Percentiles rank a stretch among this genome's conserved stretches.
These are phyloP conservation scores for Lepus timidus DNA, from an alignment of 2,113 vertebrate genomes.

Conservation along the genomic window DNA sequence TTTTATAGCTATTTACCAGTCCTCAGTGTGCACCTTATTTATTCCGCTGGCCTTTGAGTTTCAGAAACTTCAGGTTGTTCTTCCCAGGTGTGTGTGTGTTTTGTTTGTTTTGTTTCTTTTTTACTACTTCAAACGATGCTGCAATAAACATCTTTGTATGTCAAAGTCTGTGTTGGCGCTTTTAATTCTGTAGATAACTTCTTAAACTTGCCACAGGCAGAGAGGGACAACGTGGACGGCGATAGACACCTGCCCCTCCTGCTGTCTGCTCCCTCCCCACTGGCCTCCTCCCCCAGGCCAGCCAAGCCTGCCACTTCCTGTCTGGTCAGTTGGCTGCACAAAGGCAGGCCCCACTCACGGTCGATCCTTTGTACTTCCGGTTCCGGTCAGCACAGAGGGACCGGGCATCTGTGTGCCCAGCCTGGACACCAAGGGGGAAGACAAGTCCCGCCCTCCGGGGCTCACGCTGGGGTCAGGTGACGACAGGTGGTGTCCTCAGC, in stretches of 20 bases:
- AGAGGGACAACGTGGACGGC: neutral
- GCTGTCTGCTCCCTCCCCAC: too few relatives aligned
- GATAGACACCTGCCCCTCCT: neutral
- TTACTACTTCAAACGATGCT: constrained; percentile 53
- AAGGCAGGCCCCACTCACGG: neutral
- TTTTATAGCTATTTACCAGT: constrained; percentile 60
- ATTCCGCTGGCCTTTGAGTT: constrained; percentile 37
- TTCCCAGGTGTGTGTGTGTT: too few relatives aligned
- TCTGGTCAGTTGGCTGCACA: neutral
- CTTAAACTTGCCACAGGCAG: neutral
- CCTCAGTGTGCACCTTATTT: constrained; percentile 59
- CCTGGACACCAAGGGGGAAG: neutral
- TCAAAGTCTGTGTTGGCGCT: neutral
- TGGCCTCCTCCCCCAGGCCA: neutral
- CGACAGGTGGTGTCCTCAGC: too few relatives aligned
- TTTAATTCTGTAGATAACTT: neutral
- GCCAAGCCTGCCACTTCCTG: neutral
- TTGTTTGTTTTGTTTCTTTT: neutral
- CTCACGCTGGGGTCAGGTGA: too few relatives aligned
- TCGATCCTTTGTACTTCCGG: neutral
- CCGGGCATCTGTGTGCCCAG: too few relatives aligned
- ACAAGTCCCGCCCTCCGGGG: neutral
- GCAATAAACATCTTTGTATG: constrained; percentile 65
- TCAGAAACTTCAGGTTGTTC: constrained; percentile 7
- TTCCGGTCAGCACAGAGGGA: neutral